phyloP scores from a whole-genome alignment of 1,140 invertebrate species.

The Papilio glaucus region DNA sequence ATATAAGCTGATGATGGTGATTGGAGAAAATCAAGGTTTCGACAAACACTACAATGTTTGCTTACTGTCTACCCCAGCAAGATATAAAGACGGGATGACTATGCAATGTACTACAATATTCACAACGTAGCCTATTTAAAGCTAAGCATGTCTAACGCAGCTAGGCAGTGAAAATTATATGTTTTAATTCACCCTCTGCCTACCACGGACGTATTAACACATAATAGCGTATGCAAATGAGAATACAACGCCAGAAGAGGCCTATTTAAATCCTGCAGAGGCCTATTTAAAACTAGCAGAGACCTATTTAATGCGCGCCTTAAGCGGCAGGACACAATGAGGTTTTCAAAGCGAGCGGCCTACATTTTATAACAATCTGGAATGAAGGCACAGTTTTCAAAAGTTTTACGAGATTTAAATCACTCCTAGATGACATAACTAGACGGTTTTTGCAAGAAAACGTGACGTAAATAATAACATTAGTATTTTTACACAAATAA shows the following conservation, averaged over 20 bases:
- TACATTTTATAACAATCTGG: slow-evolving; percentile 21
- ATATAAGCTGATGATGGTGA: no score
- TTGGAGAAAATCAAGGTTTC: no score
- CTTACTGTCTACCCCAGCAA: no score
- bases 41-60: no score
- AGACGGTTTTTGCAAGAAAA: not conserved
- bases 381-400: not conserved
- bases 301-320: slow-evolving; percentile 11
- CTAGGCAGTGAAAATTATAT: not conserved
- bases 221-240: not conserved
- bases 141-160: no score
- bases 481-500: not conserved
- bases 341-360: slow-evolving; percentile 1
- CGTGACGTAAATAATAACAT: not conserved
- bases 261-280: not conserved
- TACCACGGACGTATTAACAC: not conserved
- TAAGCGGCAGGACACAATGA: slow-evolving; percentile 19
- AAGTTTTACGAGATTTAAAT: not conserved
- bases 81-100: no score
- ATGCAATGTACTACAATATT: no score
- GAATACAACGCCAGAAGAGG: not conserved
- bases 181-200: not conserved
- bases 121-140: not conserved
- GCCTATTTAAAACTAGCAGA: not conserved
- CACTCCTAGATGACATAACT: not conserved